Evolutionary conservation across 2,888 invertebrate species (phyloP).

Genomic region (Mesodorylaimus sp.): DNA sequence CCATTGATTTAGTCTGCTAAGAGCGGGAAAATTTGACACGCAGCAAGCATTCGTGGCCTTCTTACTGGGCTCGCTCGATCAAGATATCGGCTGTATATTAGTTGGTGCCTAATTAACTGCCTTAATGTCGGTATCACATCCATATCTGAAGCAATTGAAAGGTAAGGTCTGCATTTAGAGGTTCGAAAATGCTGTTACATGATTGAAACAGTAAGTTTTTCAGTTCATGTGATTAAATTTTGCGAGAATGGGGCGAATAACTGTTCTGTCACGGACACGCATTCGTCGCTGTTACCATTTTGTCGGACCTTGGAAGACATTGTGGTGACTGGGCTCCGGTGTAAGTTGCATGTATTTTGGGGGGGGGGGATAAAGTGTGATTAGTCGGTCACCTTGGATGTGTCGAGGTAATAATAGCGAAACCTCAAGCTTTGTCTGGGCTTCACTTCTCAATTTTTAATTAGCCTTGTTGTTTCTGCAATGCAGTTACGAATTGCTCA

Average conservation of each 20-base stretch:
- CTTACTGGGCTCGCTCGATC: too few species aligned
- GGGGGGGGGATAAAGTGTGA: not conserved
- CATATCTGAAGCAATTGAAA: conserved; percentile 44
- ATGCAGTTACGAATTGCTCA: too few species aligned
- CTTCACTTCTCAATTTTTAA: too few species aligned
- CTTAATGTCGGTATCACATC: conserved; percentile 45
- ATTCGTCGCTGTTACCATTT: conserved; percentile 36
- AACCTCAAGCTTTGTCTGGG: too few species aligned
- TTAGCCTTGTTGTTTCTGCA: not conserved
- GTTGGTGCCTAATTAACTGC: too few species aligned
- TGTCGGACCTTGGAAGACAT: conserved; percentile 43
- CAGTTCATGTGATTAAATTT: conserved; percentile 19
- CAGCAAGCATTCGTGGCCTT: too few species aligned
- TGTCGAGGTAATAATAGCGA: too few species aligned
- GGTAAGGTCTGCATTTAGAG: conserved; percentile 30
- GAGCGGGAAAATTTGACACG: too few species aligned
- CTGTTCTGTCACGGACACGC: conserved; percentile 36
- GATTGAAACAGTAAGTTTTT: conserved; percentile 14
- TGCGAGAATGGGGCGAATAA: conserved; percentile 18
- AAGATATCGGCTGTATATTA: too few species aligned
- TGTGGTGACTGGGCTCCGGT: conserved; percentile 41
- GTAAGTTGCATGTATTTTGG: conserved; percentile 24
- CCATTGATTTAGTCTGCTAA: too few species aligned
- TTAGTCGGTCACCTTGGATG: too few species aligned
- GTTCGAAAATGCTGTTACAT: not conserved